These are phyloP conservation scores for Echinops telfairi DNA, from an alignment of 2,113 vertebrate genomes.

Conservation along the genomic window DNA sequence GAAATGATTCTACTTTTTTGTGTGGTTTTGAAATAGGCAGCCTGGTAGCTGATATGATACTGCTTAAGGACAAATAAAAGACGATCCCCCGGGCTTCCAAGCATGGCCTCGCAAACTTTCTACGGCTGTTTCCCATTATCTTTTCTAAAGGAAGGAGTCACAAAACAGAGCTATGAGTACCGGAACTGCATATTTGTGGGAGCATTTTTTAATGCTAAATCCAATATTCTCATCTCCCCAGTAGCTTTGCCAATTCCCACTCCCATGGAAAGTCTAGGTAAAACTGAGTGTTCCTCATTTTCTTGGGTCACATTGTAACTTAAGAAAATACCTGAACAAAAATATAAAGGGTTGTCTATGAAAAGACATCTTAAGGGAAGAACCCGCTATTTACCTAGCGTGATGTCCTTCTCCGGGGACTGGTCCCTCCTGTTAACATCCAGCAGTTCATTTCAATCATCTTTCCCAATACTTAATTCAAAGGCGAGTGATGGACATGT, in stretches of 20 bases:
- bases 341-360: background rate
- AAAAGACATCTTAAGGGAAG: background rate
- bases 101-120: background rate
- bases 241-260: background rate
- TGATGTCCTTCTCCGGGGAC: too few species aligned
- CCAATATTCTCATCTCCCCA: background rate
- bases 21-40: background rate
- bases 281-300: background rate
- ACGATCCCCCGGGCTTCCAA: background rate
- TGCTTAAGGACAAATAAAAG: background rate
- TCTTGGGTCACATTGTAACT: background rate
- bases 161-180: background rate
- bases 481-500: background rate
- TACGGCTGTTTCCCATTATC: background rate
- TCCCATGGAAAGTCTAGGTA: background rate
- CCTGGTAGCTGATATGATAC: background rate
- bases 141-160: background rate
- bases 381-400: background rate
- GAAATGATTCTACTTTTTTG: background rate
- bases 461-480: too few species aligned
- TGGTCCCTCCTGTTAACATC: too few species aligned
- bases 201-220: background rate
- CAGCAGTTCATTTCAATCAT: too few species aligned
- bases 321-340: background rate
- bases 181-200: background rate